Evolutionary conservation across 2,113 vertebrate genomes (phyloP).

Genomic region (Chionis minor): DNA sequence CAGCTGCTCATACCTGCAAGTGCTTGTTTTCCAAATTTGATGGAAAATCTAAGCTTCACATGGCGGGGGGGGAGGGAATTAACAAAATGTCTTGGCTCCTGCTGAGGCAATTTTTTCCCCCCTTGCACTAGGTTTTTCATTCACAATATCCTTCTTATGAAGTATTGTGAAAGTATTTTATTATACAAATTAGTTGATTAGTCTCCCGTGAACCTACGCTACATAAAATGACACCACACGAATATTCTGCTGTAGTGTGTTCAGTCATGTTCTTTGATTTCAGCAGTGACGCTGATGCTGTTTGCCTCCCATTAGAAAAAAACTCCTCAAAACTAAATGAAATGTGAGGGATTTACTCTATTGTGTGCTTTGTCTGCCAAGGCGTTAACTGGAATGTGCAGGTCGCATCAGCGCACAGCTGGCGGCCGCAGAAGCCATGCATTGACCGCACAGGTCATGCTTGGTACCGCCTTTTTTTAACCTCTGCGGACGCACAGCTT

Average conservation of each 20-base stretch:
- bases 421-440: fast-evolving
- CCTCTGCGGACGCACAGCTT: background rate
- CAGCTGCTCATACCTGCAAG: background rate
- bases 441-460: background rate
- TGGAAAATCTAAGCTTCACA: background rate
- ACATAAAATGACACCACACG: background rate
- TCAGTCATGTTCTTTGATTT: background rate
- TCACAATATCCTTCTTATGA: background rate
- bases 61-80: background rate
- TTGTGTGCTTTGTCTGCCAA: background rate
- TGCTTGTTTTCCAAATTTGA: background rate
- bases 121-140: background rate
- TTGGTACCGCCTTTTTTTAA: background rate
- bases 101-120: background rate
- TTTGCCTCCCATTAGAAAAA: background rate
- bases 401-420: background rate
- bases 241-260: background rate
- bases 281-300: background rate
- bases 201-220: background rate
- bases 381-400: fast-evolving
- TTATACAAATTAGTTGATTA: background rate
- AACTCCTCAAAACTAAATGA: background rate
- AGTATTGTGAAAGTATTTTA: background rate
- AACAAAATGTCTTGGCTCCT: background rate
- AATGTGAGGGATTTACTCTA: background rate